phyloP scores from a whole-genome alignment of 2,113 vertebrate genomes.

The Pogona vitticeps region DNA sequence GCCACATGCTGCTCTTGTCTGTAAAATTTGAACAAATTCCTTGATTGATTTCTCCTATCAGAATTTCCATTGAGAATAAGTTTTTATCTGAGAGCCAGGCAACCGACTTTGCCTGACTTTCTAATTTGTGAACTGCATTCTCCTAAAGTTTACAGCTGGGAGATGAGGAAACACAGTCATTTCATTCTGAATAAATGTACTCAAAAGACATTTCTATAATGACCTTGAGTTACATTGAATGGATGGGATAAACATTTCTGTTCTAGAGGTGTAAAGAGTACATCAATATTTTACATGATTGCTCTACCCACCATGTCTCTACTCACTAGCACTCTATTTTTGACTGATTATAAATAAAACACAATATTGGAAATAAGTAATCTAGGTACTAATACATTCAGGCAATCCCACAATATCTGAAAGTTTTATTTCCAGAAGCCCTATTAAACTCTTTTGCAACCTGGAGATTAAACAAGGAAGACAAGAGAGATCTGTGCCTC shows the following conservation, averaged over 20 bases:
- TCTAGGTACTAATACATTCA: neutral
- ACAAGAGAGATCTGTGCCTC: neutral
- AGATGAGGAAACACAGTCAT: conserved; percentile 22
- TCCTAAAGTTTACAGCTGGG: conserved; percentile 14
- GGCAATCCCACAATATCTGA: neutral
- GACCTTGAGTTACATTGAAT: conserved; percentile 29
- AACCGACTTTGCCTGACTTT: conserved; percentile 49
- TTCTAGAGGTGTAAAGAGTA: conserved; percentile 9
- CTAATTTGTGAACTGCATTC: conserved; percentile 18
- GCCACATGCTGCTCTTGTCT: neutral
- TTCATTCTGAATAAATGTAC: conserved; percentile 11
- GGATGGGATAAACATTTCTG: conserved; percentile 11
- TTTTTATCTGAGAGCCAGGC: conserved; percentile 38
- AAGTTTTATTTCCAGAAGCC: neutral
- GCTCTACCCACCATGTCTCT: neutral
- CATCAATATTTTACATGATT: conserved; percentile 19
- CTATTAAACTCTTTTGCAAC: neutral
- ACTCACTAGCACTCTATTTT: neutral
- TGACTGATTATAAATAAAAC: neutral
- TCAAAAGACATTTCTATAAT: conserved; percentile 31
- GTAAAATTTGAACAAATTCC: neutral
- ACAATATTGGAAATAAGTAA: conserved; percentile 5
- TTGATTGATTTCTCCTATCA: conserved; percentile 41
- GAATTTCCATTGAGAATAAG: conserved; percentile 48
- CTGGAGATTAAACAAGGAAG: neutral